Evolutionary conservation across 2,888 invertebrate genomes (phyloP), one percentile per base, ranked within the genome.

Genomic region (Matsumyia berberina): DNA sequence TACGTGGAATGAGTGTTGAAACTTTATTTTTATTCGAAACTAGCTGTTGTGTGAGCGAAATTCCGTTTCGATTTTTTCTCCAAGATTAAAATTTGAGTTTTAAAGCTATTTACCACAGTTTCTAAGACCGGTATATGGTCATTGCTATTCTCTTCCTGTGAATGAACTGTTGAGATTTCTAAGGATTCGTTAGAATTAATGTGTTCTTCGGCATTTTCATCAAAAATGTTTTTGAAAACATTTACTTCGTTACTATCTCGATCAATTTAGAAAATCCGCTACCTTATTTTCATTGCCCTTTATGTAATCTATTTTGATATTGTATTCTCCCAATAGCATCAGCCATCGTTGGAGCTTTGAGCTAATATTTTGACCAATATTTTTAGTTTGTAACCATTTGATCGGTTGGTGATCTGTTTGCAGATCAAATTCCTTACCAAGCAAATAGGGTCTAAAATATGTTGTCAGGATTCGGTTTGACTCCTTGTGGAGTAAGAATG

Each of bases 181-280:
- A 66, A 3, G 24, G 24, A 24, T 24, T 24, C 24, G 4, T 24
- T 24, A 24, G 2, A 24, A 4, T 24, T 24, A 24, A 24, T 24
- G 4, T 24, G 24, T 24, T 24, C 24, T 24, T 24, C 2, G 4
- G 24, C 1, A 24, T 4, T 24, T 24, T 24, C 24, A 24, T 24
- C 24, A 24, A 24, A 24, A 1, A 24, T n/a, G n/a, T n/a, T n/a
- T n/a, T n/a, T 24, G 24, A 24, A 24, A 3, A 37, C 35, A 64
- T 77, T 46, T 55, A 83, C 86, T 74, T 80, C 53, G 51, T 58
- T 69, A 58, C 17, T 67, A 39, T 86, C 24, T n/a, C 70, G 49
- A 70, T 79, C 80, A 57, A 72, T 72, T 86, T 60, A 79, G 46
- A 74, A 86, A 83, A 64, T 87, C 86, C 37, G 80, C 81, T 49